These are phyloP conservation scores for Armadillidium nasatum DNA, from an alignment of 1,140 invertebrate species.

Conservation along the genomic window DNA sequence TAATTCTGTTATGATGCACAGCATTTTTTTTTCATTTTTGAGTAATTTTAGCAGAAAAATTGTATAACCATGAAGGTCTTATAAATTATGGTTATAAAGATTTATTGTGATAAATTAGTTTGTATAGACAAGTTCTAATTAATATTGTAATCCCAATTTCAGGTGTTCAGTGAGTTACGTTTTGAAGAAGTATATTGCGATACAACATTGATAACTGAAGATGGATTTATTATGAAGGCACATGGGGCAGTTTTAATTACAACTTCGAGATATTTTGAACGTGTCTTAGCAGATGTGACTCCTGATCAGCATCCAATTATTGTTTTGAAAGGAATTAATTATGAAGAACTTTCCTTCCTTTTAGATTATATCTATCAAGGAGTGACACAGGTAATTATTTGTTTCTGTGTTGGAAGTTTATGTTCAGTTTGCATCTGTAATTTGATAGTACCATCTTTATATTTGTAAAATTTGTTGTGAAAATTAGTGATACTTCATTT, in stretches of 20 bases:
- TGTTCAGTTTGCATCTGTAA: too few relatives aligned
- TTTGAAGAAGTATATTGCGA: constrained; percentile 7
- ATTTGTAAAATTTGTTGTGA: too few relatives aligned
- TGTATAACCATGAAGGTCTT: too few relatives aligned
- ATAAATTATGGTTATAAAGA: too few relatives aligned
- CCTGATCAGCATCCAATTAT: constrained; percentile 6
- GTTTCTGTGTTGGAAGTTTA: too few relatives aligned
- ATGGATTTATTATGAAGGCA: constrained; percentile 9
- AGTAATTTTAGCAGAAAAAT: too few relatives aligned
- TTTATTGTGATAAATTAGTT: not conserved
- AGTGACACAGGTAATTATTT: not conserved
- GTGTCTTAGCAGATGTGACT: constrained; percentile 9
- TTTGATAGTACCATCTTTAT: too few relatives aligned
- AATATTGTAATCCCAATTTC: not conserved
- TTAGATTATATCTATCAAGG: constrained; percentile 18
- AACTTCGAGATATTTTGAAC: not conserved
- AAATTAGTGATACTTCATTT: too few relatives aligned
- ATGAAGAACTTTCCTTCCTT: not conserved
- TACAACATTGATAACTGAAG: not conserved
- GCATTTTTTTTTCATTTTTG: too few relatives aligned
- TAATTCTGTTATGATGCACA: not conserved
- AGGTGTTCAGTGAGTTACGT: not conserved
- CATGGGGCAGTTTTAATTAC: not conserved
- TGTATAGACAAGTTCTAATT: not conserved
- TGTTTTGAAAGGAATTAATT: not conserved